Evolutionary conservation across 2,888 invertebrate genomes (phyloP).

Genomic region (Syritta pipiens): DNA sequence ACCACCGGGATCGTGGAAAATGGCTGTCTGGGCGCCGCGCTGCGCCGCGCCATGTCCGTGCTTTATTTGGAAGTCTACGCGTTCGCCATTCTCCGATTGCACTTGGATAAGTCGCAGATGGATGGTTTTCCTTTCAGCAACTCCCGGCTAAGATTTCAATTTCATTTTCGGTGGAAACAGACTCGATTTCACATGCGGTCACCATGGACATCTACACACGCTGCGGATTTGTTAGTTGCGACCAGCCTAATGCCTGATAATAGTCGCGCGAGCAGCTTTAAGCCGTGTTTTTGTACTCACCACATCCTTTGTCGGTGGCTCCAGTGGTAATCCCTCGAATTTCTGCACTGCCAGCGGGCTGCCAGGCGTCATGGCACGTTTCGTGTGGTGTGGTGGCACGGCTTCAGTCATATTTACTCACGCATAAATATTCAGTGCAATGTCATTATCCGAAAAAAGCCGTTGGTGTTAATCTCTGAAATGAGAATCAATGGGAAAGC

Average conservation of each 20-base stretch:
- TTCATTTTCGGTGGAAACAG: not conserved
- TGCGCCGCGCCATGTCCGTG: constrained; percentile 38
- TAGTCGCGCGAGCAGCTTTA: not conserved
- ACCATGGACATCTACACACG: constrained; percentile 32
- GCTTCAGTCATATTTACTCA: constrained; percentile 64
- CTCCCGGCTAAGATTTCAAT: constrained; percentile 46
- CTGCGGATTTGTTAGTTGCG: constrained; percentile 43
- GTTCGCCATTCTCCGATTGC: constrained; percentile 33
- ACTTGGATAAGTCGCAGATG: constrained; percentile 56
- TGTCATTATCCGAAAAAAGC: constrained; percentile 54
- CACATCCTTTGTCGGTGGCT: constrained; percentile 71
- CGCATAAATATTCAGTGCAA: constrained; percentile 54
- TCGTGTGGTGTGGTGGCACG: constrained; percentile 37
- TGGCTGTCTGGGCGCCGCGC: constrained; percentile 57
- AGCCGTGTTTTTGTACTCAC: constrained; percentile 63
- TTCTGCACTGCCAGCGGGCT: constrained; percentile 70
- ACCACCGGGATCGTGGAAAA: constrained; percentile 55
- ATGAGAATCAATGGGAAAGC: constrained; percentile 15
- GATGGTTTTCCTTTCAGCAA: constrained; percentile 57
- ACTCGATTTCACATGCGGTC: constrained; percentile 23
- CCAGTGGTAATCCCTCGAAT: constrained; percentile 70
- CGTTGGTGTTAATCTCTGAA: constrained; percentile 43
- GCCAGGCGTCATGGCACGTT: constrained; percentile 54
- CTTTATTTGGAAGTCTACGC: constrained; percentile 58
- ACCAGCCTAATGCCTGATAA: constrained; percentile 25